These are phyloP conservation scores for Nomada fabriciana DNA, from an alignment of 2,888 invertebrate genomes.

Conservation along the genomic window DNA sequence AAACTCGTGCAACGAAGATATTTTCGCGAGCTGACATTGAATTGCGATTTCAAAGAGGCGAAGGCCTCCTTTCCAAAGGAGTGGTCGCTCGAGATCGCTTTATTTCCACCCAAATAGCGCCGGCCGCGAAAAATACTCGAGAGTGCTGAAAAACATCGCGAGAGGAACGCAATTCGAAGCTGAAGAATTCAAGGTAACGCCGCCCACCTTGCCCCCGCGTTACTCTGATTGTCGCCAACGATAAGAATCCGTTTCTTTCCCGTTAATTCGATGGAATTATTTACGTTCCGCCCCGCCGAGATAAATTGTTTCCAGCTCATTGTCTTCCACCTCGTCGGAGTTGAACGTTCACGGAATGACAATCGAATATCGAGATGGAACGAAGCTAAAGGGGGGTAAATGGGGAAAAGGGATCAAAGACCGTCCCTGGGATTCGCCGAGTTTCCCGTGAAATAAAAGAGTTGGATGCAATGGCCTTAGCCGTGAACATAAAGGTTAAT, in stretches of 20 bases:
- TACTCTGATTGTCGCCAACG: not conserved
- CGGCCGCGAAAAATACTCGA: not conserved
- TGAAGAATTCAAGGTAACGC: not conserved
- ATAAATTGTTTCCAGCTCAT: slow-evolving; percentile 12
- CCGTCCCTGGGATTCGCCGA: slow-evolving; percentile 53
- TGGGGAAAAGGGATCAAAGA: slow-evolving; percentile 37
- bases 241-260: not conserved
- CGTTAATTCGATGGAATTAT: not conserved
- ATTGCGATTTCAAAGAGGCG: not conserved
- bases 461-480: slow-evolving; percentile 19
- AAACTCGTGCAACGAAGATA: not conserved
- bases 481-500: slow-evolving; percentile 33
- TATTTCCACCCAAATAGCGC: slow-evolving; percentile 8
- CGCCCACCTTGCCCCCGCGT: not conserved
- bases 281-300: not conserved
- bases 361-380: slow-evolving; percentile 24
- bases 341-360: slow-evolving; percentile 21
- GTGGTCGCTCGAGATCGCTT: not conserved
- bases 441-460: slow-evolving; percentile 29
- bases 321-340: slow-evolving; percentile 8
- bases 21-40: not conserved
- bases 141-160: not conserved
- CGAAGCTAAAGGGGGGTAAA: not conserved
- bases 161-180: not conserved
- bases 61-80: not conserved